These are phyloP conservation scores for Habroteleia sp. DNA, from an alignment of 2,888 invertebrate genomes.

Conservation along the genomic window DNA sequence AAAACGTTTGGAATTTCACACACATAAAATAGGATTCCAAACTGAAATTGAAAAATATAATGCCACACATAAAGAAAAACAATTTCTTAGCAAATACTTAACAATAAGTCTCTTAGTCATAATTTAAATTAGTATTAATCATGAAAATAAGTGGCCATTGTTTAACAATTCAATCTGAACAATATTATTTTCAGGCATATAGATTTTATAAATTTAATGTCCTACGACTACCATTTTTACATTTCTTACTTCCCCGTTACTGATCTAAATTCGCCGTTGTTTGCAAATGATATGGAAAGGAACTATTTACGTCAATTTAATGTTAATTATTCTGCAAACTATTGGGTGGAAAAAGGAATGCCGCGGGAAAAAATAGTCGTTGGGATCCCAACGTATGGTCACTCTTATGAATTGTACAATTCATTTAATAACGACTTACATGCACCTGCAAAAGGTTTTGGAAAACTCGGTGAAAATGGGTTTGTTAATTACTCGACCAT, in stretches of 20 bases:
- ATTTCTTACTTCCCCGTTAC: constrained; percentile 90
- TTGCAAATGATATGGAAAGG: constrained; percentile 83
- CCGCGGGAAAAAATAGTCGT: constrained; percentile 89
- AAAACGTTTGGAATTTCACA: too few relatives aligned
- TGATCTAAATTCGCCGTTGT: constrained; percentile 91
- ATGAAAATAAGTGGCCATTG: too few relatives aligned
- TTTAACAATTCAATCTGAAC: background rate
- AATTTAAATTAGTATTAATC: too few relatives aligned
- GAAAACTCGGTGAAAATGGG: constrained; percentile 85
- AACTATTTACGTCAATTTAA: constrained; percentile 88
- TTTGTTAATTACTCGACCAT: constrained; percentile 87
- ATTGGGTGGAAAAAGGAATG: constrained; percentile 90
- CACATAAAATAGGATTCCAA: too few relatives aligned
- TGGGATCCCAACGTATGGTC: constrained; percentile 94
- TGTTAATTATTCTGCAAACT: constrained; percentile 90
- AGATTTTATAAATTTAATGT: constrained; percentile 94
- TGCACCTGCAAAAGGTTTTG: constrained; percentile 87
- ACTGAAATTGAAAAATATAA: too few relatives aligned
- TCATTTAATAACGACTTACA: constrained; percentile 85
- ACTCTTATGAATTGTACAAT: constrained; percentile 85
- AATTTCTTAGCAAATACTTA: too few relatives aligned
- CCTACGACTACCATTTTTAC: constrained; percentile 94
- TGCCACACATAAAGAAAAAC: too few relatives aligned
- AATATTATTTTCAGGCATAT: constrained; percentile 83
- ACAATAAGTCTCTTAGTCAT: too few relatives aligned